Percentiles rank a stretch among this genome's conserved stretches.
Evolutionary conservation across 2,797 vertebrate genomes (phyloP).

Genomic region (Enteromius mattozi): DNA sequence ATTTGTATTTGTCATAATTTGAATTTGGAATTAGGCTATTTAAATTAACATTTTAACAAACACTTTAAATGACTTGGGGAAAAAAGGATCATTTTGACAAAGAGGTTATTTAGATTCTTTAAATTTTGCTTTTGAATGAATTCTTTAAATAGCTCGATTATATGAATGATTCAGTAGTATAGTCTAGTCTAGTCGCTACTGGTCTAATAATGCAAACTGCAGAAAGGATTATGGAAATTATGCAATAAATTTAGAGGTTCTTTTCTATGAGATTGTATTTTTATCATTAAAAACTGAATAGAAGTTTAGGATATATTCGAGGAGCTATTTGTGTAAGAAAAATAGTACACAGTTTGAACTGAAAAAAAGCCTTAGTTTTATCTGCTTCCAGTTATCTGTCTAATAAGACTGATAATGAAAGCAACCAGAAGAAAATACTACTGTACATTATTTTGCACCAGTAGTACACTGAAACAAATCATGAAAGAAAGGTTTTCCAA

Average conservation of each 20-base stretch:
- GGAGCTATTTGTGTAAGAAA: no score
- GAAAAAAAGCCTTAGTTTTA: no score
- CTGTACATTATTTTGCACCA: no score
- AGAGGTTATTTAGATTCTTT: no score
- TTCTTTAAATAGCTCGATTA: no score
- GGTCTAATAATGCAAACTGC: not conserved
- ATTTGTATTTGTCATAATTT: not conserved
- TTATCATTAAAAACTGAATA: not conserved
- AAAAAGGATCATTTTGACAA: no score
- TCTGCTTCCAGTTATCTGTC: not conserved
- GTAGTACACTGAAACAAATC: no score
- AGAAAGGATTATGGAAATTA: not conserved
- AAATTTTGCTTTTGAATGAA: no score
- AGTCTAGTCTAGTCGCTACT: not conserved
- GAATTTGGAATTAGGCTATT: not conserved
- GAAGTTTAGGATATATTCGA: not conserved
- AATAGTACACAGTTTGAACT: not conserved
- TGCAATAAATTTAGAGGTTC: not conserved
- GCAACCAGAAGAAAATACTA: no score
- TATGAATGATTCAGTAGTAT: slow-evolving; percentile 3
- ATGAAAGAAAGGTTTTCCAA: no score
- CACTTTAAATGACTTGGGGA: no score
- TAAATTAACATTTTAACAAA: not conserved
- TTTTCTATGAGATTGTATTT: not conserved
- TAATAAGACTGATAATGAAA: no score